These are phyloP conservation scores for Lepidocolaptes lacrymiger DNA, from an alignment of 2,797 vertebrate species.

Conservation along the genomic window DNA sequence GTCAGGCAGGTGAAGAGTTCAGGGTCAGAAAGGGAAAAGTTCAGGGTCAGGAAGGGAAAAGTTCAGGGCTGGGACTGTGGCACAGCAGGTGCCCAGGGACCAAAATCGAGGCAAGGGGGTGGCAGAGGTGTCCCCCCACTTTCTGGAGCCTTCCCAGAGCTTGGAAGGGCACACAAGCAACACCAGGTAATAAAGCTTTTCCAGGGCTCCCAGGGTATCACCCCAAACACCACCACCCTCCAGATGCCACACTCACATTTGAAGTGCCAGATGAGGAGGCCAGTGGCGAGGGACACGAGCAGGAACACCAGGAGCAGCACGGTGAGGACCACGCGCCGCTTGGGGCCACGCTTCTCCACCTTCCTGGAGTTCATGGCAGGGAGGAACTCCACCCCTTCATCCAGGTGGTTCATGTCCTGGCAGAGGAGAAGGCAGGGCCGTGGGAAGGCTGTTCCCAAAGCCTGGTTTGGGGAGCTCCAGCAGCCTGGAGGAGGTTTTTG, in stretches of 20 bases:
- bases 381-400: constrained; percentile 88
- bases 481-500: neutral
- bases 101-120: accelerated
- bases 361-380: constrained; percentile 86
- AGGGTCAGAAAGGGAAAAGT: too few relatives aligned
- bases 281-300: constrained; percentile 77
- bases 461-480: neutral
- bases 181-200: accelerated
- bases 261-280: constrained; percentile 95
- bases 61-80: accelerated
- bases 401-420: constrained; percentile 74
- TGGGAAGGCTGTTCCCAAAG: neutral
- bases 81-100: neutral
- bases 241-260: constrained; percentile 82
- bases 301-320: constrained; percentile 65
- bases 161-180: neutral
- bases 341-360: constrained; percentile 85
- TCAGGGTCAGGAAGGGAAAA: neutral
- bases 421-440: neutral
- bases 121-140: neutral
- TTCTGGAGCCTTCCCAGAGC: neutral
- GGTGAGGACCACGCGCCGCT: constrained; percentile 73
- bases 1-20: too few relatives aligned
- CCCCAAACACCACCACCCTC: neutral
- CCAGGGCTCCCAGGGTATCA: accelerated